Base-by-base conservation (phyloP, 1,140 invertebrate genomes). In the Brevipalpus yothersi region DNA sequence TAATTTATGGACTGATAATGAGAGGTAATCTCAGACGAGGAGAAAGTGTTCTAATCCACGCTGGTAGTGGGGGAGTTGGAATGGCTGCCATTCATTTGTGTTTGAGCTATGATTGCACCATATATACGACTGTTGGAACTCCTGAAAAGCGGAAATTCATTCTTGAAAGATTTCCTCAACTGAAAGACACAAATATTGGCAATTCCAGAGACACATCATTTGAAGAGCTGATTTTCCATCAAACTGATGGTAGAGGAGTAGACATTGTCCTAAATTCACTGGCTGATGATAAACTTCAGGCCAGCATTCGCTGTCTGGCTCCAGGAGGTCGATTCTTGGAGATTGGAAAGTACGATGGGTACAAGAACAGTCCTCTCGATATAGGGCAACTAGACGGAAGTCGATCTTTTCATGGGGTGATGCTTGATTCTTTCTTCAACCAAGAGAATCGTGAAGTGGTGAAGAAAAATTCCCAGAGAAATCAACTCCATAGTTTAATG, bases 341-440 rank as follows among this genome's bases (percentile, higher is more conserved):
- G 75, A 96, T 97, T 66, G 93, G 92, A 62, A 97, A 97, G 73
- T 88, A 83, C 62, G 91, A 97, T 75, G 72, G 96, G 31, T 87
- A 86, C 9, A 91, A 91, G 66, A 87, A 96, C 69, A 81, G 77
- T 11, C 71, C 79, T 4, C 69, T 95, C 57, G 75, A 73, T 75
- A 65, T 67, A 67, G 65, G 21, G 42, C 53, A 43, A 73, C 72
- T 95, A 64, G 93, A 91, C 68, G 95, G 96, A 17, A 68, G 86
- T 86, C 2, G 82, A 84, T n/a, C 31, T n/a, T 92, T 97, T 79
- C 90, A 96, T 73, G 91, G 92, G 60, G 92, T 96, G 66, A 73
- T 96, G 4, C 71, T 96, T 62, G 91, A 96, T 74, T 82, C 85
- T n/a, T 73, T 95, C 17, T 87, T 91, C 71, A 81, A 2, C 13